Evolutionary conservation across 2,797 vertebrate species (phyloP).

Genomic region (Adrianichthys oophorus): DNA sequence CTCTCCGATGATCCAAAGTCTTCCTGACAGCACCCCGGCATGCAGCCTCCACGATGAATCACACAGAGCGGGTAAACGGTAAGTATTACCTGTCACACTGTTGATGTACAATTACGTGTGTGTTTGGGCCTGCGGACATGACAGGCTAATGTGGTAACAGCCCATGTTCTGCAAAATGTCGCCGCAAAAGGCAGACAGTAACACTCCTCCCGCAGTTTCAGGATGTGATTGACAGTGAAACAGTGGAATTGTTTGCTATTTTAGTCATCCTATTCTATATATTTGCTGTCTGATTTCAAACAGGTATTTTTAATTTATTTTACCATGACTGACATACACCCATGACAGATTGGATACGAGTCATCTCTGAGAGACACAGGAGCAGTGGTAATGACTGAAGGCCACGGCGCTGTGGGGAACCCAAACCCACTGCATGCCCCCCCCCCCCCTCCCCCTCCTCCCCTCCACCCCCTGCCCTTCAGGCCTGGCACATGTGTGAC

Average conservation of each 20-base stretch:
- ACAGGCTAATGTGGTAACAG: constrained; percentile 28
- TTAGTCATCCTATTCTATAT: neutral
- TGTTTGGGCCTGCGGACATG: constrained; percentile 34
- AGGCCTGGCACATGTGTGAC: constrained; percentile 73
- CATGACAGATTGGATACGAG: constrained; percentile 45
- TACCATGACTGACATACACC: constrained; percentile 14
- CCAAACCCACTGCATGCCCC: constrained; percentile 32
- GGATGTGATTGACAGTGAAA: neutral
- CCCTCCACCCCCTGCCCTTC: constrained; percentile 32
- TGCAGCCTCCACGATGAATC: constrained; percentile 61
- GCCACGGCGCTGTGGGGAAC: constrained; percentile 36
- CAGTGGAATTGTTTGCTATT: neutral
- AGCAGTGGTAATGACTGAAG: constrained; percentile 37
- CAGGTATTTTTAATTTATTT: constrained; percentile 3
- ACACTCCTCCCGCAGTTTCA: neutral
- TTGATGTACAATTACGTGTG: constrained; percentile 44
- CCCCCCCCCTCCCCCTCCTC: neutral
- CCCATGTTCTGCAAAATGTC: constrained; percentile 9
- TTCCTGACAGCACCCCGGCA: constrained; percentile 56
- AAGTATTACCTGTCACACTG: constrained; percentile 55
- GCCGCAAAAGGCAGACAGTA: neutral
- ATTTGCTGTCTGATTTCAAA: constrained; percentile 12
- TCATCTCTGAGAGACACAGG: constrained; percentile 39
- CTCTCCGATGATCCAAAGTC: constrained; percentile 62
- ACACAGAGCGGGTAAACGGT: constrained; percentile 40